phyloP scores from a whole-genome alignment of 2,113 vertebrate genomes.

The Epinephelus lanceolatus region DNA sequence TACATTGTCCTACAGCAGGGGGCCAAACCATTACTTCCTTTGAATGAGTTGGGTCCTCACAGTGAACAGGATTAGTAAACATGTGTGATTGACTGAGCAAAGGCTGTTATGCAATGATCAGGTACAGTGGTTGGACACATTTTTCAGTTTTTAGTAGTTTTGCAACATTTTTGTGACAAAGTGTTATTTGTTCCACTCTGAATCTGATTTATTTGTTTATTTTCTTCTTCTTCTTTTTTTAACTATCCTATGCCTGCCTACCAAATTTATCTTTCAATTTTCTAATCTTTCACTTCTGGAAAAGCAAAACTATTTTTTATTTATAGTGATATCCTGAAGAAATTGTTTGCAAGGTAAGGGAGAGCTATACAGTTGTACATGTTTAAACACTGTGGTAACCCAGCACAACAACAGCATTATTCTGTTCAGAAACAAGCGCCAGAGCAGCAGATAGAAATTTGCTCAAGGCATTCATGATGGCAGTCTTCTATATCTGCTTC shows the following conservation, averaged over 20 bases:
- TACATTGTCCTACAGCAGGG: not conserved
- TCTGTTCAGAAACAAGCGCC: not conserved
- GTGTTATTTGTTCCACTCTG: not conserved
- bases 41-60: not conserved
- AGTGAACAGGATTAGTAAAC: not conserved
- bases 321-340: not conserved
- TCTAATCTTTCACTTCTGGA: not conserved
- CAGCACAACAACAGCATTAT: not conserved
- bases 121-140: no score
- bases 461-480: slow-evolving; percentile 17
- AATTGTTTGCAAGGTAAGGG: not conserved
- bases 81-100: no score
- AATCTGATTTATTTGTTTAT: not conserved
- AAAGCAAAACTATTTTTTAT: not conserved
- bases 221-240: no score
- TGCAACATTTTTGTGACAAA: no score
- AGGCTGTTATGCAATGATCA: no score
- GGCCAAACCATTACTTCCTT: not conserved
- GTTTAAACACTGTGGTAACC: not conserved
- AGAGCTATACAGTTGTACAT: no score
- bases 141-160: no score
- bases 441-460: slow-evolving; percentile 20
- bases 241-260: no score
- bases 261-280: no score
- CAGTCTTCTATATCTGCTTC: not conserved